phyloP scores from a whole-genome alignment of 2,113 vertebrate species.

The Antechinus stuartii region DNA sequence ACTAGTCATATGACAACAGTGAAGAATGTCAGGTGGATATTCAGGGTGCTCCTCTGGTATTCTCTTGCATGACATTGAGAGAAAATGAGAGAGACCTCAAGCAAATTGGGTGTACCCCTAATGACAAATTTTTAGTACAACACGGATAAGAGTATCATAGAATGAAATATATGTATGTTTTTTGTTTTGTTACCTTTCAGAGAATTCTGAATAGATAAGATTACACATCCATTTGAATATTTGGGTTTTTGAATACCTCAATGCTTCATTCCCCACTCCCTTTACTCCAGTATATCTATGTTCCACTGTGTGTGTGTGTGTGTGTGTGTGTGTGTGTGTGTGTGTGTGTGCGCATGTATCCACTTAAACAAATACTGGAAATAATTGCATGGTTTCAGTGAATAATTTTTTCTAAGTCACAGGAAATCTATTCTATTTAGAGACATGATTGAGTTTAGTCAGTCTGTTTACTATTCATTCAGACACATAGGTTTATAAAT shows the following conservation, averaged over 20 bases:
- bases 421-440: not conserved
- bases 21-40: not conserved
- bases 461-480: not conserved
- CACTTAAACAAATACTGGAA: constrained; percentile 7
- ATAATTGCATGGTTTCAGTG: constrained; percentile 17
- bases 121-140: not conserved
- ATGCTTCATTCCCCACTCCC: not conserved
- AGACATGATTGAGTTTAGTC: not conserved
- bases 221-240: not conserved
- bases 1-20: not conserved
- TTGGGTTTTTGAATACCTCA: not conserved
- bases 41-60: not conserved
- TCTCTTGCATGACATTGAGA: not conserved
- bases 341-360: not conserved
- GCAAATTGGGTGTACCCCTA: not conserved
- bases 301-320: not conserved
- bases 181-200: not conserved
- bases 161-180: not conserved
- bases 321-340: too few relatives aligned
- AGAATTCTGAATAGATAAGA: not conserved
- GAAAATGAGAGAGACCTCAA: not conserved
- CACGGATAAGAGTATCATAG: not conserved
- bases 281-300: not conserved
- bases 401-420: not conserved
- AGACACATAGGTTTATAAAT: not conserved